Percentiles rank a stretch among this genome's conserved stretches.
phyloP scores from a whole-genome alignment of 2,797 vertebrate species.

The Saguinus oedipus region DNA sequence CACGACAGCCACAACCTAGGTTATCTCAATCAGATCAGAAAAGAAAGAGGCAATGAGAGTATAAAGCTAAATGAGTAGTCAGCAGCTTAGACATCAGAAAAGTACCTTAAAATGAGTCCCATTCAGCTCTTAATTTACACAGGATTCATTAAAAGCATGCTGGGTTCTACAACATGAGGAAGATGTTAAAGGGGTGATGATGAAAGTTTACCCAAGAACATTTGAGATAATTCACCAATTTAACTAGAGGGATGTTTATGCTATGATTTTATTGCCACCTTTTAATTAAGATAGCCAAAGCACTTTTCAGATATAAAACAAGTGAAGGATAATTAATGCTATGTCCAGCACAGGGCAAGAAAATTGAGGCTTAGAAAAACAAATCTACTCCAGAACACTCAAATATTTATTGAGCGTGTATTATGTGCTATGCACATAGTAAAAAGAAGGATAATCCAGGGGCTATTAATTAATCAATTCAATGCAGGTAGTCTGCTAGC shows the following conservation, averaged over 20 bases:
- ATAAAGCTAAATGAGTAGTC: neutral
- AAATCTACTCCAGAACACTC: neutral
- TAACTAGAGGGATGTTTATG: constrained; percentile 4
- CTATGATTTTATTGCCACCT: neutral
- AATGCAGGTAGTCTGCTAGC: neutral
- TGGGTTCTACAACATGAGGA: neutral
- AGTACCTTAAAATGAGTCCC: constrained; percentile 1
- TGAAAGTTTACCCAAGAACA: neutral
- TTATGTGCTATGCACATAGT: neutral
- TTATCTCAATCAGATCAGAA: neutral
- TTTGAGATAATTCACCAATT: neutral
- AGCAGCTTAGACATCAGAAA: neutral
- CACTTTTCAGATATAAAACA: constrained; percentile 10
- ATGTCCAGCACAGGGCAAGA: neutral
- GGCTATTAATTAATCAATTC: neutral
- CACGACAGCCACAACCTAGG: constrained; percentile 19
- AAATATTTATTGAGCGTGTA: neutral
- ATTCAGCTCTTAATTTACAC: neutral
- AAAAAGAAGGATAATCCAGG: neutral
- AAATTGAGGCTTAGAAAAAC: neutral
- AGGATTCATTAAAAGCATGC: neutral
- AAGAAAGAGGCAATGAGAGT: neutral
- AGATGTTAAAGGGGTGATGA: neutral
- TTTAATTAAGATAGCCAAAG: constrained; percentile 50
- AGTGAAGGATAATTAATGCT: neutral